Evolutionary conservation across 2,888 invertebrate genomes (phyloP), one percentile per base, ranked within the genome.

Genomic region (Ecdyonurus torrentis): DNA sequence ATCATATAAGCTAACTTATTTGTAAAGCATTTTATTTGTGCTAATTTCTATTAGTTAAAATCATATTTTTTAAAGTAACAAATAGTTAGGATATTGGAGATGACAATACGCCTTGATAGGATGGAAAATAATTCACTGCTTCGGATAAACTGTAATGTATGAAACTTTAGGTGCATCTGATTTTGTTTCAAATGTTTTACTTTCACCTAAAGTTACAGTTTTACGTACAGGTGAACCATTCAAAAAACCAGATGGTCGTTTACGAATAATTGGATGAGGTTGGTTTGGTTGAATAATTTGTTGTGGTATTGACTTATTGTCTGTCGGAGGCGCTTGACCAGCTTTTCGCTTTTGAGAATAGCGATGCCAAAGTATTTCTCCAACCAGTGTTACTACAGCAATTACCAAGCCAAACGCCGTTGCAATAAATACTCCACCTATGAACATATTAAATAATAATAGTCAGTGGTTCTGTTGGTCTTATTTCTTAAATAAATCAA

Each of bases 341-440:
- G n/a, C 10, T 7, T 55, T 7, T n/a, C 7, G 10, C 55, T 20
- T 55, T 20, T 55, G 10, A 7, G n/a, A 7, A 7, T 22, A n/a
- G 2, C 67, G 60, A 71, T 90, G 89, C 70, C 89, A 91, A 64
- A 89, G 77, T 0, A 93, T 87, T 74, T 93, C 93, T 69, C 85
- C 84, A 0, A 83, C 86, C 20, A 94, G 74, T 0, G 91, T 91
- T 0, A 91, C 72, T 87, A 93, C 89, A 0, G 93, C 92, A 61
- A 93, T 71, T 0, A 86, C 86, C 2, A 93, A 74, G 0, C 93
- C 93, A 71, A 90, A 88, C 0, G 92, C 75, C 0, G 92, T 92
- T 0, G 92, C 92, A 67, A 93, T 92, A 71, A 93, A 93, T 0
- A 93, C 92, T 0, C 93, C 93, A 61, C 90, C 89, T 88, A 72